phyloP scores from a whole-genome alignment of 2,113 vertebrate species.

The Dinomys branickii region DNA sequence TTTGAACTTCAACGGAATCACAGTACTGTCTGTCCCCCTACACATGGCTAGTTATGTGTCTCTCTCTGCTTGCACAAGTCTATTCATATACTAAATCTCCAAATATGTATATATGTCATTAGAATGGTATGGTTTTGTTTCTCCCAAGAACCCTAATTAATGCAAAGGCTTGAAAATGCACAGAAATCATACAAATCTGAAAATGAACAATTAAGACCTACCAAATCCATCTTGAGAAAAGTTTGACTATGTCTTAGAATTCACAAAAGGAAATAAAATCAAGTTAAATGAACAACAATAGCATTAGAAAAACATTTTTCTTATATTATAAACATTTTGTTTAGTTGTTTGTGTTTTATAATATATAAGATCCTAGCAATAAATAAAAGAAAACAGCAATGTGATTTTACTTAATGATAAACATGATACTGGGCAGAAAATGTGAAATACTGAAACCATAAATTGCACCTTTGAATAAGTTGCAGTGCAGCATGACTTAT shows the following conservation, averaged over 20 bases:
- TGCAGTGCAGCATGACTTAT: neutral
- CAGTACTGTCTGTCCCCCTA: fast-evolving
- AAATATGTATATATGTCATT: neutral
- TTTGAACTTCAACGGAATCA: too few relatives aligned
- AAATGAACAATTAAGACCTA: neutral
- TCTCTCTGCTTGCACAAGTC: neutral
- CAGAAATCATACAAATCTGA: neutral
- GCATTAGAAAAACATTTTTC: neutral
- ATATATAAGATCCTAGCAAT: neutral
- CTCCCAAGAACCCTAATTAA: neutral
- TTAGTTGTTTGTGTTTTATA: neutral
- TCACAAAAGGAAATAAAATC: neutral
- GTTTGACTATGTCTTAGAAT: neutral
- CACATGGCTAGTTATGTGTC: neutral
- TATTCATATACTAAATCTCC: neutral
- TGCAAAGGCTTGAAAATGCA: neutral
- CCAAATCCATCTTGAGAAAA: neutral
- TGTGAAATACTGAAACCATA: neutral
- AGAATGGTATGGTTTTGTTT: neutral
- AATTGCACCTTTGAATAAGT: neutral
- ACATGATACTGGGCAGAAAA: neutral
- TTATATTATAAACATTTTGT: neutral
- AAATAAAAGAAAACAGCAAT: neutral
- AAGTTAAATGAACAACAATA: neutral
- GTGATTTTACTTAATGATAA: neutral